Conservation (phyloP, 2,113 vertebrate species). For the Otocyon megalotis region DNA sequence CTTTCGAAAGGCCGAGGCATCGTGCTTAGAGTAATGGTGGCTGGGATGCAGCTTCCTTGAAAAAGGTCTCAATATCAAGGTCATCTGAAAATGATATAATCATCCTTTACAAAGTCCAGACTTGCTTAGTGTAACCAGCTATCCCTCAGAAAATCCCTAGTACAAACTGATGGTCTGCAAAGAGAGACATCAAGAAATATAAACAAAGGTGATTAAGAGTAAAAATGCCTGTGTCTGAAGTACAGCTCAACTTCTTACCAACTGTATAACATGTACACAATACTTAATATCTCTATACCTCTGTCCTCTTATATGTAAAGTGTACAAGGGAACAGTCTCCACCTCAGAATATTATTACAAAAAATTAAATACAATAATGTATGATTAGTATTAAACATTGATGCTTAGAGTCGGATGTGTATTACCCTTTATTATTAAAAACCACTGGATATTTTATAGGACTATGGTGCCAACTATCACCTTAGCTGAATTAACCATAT, state of each 20-base stretch:
- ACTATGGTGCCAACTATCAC: not conserved
- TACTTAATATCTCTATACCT: not conserved
- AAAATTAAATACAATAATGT: slow-evolving; percentile 1
- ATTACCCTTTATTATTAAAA: slow-evolving; percentile 39
- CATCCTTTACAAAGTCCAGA: not conserved
- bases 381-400: not conserved
- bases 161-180: not conserved
- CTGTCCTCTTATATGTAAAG: not conserved
- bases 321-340: not conserved
- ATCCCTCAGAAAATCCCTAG: not conserved
- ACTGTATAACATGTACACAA: not conserved
- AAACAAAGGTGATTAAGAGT: not conserved
- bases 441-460: not conserved
- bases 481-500: slow-evolving; percentile 1
- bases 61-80: not conserved
- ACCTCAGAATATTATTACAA: not conserved
- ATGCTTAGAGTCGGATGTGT: not conserved
- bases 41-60: not conserved
- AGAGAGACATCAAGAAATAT: not conserved
- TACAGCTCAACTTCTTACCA: not conserved
- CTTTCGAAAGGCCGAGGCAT: not conserved
- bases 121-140: not conserved
- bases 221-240: not conserved
- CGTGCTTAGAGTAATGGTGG: not conserved
- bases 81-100: slow-evolving; percentile 2